Percentiles rank a stretch among this genome's conserved stretches.
Conservation (phyloP, 2,113 vertebrate genomes). For the Macquaria ambigua region DNA sequence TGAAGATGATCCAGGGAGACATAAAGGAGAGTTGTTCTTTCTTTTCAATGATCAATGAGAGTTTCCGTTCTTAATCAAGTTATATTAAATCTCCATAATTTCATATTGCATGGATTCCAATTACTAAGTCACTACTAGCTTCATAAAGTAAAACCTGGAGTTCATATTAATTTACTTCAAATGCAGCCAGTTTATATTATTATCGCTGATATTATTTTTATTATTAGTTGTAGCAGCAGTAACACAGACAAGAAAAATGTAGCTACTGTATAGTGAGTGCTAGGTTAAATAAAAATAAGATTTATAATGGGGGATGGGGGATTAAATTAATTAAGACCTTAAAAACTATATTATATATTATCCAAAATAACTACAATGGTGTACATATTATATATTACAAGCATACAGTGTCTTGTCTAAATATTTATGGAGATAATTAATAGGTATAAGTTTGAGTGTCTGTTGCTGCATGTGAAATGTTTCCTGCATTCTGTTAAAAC, state of each 20-base stretch:
- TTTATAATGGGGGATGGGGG: not conserved
- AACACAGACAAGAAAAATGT: not conserved
- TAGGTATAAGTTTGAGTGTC: not conserved
- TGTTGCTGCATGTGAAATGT: not conserved
- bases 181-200: not conserved
- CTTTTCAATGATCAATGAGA: constrained; percentile 58
- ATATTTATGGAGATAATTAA: not conserved
- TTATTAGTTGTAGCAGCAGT: not conserved
- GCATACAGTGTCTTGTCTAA: not conserved
- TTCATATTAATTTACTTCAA: constrained; percentile 12
- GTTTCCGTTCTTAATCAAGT: constrained; percentile 60
- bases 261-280: not conserved
- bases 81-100: constrained; percentile 56
- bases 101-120: constrained; percentile 26
- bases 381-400: not conserved
- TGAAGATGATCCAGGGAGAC: constrained; percentile 34
- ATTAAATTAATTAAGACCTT: not conserved
- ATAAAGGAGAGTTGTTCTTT: constrained; percentile 30
- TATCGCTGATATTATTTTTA: not conserved
- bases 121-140: constrained; percentile 12
- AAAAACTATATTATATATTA: not conserved
- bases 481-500: not conserved
- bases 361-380: not conserved
- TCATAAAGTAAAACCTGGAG: not conserved
- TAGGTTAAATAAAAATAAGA: not conserved